Percentiles rank a stretch among this genome's conserved stretches.
Evolutionary conservation across 37 sponge, comb jelly and placozoan species (phyloP).

Genomic region (Spongilla lacustris): DNA sequence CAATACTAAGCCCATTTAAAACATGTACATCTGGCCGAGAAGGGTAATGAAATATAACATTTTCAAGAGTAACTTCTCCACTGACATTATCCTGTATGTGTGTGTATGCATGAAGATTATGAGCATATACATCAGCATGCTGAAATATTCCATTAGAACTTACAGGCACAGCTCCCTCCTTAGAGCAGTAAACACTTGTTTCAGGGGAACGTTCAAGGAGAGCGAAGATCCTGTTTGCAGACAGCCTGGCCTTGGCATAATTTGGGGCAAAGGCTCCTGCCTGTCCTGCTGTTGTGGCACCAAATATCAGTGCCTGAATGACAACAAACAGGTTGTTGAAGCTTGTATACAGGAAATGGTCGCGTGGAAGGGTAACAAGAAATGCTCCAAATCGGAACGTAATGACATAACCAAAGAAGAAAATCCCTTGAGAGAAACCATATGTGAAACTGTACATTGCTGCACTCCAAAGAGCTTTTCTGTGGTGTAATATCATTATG

Average conservation of each 20-base stretch:
- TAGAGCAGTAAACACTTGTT: slow-evolving; percentile 68
- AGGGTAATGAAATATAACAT: slow-evolving; percentile 83
- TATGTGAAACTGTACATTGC: slow-evolving; percentile 33
- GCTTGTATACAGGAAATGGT: slow-evolving; percentile 9
- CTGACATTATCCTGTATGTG: slow-evolving; percentile 39
- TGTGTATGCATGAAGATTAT: background rate
- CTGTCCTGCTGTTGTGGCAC: slow-evolving; percentile 42
- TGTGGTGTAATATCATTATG: slow-evolving; percentile 4
- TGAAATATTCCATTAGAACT: background rate
- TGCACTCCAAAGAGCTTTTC: slow-evolving; percentile 5
- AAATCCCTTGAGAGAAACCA: slow-evolving; percentile 8
- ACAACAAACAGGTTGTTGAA: slow-evolving; percentile 48
- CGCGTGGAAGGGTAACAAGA: slow-evolving; percentile 1
- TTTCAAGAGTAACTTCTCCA: slow-evolving; percentile 52
- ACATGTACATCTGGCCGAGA: slow-evolving; percentile 64
- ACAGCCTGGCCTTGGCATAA: slow-evolving; percentile 47
- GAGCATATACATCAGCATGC: background rate
- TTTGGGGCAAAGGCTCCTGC: slow-evolving; percentile 44
- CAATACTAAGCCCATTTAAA: slow-evolving; percentile 48
- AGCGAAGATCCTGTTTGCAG: slow-evolving; percentile 40
- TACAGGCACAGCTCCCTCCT: slow-evolving; percentile 63
- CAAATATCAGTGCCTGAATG: slow-evolving; percentile 47
- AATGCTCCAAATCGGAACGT: slow-evolving; percentile 13
- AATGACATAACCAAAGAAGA: slow-evolving; percentile 8
- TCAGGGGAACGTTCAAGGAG: slow-evolving; percentile 42